These are phyloP conservation scores for Ctena decussata DNA, from an alignment of 2,888 invertebrate genomes.

Conservation along the genomic window DNA sequence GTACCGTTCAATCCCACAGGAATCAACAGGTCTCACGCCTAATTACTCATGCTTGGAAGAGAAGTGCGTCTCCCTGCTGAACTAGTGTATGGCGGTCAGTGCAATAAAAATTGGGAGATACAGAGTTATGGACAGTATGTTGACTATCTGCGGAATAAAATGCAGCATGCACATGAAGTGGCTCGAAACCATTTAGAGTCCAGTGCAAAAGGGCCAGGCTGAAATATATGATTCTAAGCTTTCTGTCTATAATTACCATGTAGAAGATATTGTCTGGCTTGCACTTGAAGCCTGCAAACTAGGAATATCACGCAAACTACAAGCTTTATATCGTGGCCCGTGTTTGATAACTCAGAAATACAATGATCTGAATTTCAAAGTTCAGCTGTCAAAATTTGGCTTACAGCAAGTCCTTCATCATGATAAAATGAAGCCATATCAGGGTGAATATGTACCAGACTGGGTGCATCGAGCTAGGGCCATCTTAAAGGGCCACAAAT, in stretches of 20 bases:
- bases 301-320: not conserved
- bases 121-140: not conserved
- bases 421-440: not conserved
- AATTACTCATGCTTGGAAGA: slow-evolving; percentile 44
- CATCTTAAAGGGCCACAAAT: too few relatives aligned
- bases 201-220: not conserved
- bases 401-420: slow-evolving; percentile 1
- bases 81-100: not conserved
- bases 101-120: not conserved
- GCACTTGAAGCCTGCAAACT: not conserved
- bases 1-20: slow-evolving; percentile 30
- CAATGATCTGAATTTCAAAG: slow-evolving; percentile 18
- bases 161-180: not conserved
- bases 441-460: not conserved
- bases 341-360: not conserved
- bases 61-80: slow-evolving; percentile 33
- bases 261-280: not conserved
- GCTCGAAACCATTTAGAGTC: not conserved
- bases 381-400: not conserved
- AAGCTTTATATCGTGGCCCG: too few relatives aligned
- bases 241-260: not conserved
- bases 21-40: slow-evolving; percentile 36
- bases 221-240: not conserved
- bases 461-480: too few relatives aligned
- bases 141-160: not conserved